Evolutionary conservation across 2,888 invertebrate species (phyloP).

Genomic region (Xylophagus ater): DNA sequence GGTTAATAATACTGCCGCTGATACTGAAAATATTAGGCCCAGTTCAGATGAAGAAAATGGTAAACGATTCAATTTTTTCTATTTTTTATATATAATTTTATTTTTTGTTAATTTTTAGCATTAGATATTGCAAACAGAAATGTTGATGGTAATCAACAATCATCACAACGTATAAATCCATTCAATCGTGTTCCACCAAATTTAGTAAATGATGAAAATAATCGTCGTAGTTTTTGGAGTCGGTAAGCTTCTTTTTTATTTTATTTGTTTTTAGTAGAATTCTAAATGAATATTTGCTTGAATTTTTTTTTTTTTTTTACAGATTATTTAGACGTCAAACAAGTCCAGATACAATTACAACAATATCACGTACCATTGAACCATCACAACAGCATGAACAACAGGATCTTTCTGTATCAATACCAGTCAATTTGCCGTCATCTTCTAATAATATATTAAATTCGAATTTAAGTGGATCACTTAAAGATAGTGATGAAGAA

Average conservation of each 20-base stretch:
- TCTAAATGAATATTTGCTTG: neutral
- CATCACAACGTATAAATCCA: constrained; percentile 29
- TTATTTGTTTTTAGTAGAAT: neutral
- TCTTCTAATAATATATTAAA: constrained; percentile 38
- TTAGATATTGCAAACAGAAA: neutral
- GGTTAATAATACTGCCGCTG: constrained; percentile 16
- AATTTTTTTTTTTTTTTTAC: neutral
- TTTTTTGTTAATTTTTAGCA: constrained; percentile 18
- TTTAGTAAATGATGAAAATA: constrained; percentile 22
- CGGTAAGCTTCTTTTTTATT: constrained; percentile 1
- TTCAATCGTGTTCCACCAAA: constrained; percentile 34
- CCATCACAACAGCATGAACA: neutral
- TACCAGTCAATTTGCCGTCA: constrained; percentile 12
- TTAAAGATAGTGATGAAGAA: constrained; percentile 30
- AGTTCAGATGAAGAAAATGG: constrained; percentile 37
- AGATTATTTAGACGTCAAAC: constrained; percentile 15
- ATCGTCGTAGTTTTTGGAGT: constrained; percentile 11
- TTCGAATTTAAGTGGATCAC: constrained; percentile 39
- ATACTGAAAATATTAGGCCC: constrained; percentile 15
- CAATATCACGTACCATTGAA: constrained; percentile 24
- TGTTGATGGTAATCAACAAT: neutral
- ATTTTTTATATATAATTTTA: neutral
- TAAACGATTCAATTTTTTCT: constrained; percentile 13
- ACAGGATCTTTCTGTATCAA: constrained; percentile 6
- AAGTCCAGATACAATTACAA: constrained; percentile 27